Evolutionary conservation across 2,797 vertebrate species (phyloP), one percentile per base, ranked within the genome.

Genomic region (Pipistrellus pygmaeus): DNA sequence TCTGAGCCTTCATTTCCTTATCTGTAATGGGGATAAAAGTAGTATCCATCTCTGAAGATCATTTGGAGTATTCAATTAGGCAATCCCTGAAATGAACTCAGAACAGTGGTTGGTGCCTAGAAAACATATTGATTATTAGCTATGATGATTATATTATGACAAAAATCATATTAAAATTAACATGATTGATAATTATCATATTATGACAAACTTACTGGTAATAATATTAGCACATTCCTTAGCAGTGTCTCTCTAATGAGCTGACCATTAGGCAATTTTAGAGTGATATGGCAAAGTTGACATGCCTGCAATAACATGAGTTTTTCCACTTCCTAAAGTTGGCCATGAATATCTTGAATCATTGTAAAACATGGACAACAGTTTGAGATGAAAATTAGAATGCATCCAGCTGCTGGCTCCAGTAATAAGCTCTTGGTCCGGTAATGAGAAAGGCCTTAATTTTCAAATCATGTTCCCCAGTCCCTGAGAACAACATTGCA

Each of bases 321-420:
- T 18, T 66, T 94, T 41, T 94, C 32, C 75, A 23, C 25, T 75
- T 64, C 76, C n/a, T 78, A 30, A 88, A 76, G 41, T 68, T 48
- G 91, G 68, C 32, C 46, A 11, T 25, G 23, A 35, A n/a, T 86
- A 51, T 53, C 91, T 83, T 84, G 60, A 72, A 64, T 55, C 6
- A 20, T 0, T 3, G 41, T 53, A 44, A 86, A 80, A 78, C 41
- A 27, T 2, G 6, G 30, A 15, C 6, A 27, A 35, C 7, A 44
- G 23, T 64, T 71, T 60, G 46, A 88, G 25, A n/a, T 25, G 32
- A 84, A 71, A 87, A 77, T 27, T 10, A 76, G 83, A 68, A 12
- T 13, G 21, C 2, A 21, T 2, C 9, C 14, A n/a, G 44, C 66
- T 27, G 9, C 69, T n/a, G 68, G 53, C 78, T 83, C 13, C 6